Conservation (phyloP, 1,140 invertebrate genomes). For the Papilio aristodemus region DNA sequence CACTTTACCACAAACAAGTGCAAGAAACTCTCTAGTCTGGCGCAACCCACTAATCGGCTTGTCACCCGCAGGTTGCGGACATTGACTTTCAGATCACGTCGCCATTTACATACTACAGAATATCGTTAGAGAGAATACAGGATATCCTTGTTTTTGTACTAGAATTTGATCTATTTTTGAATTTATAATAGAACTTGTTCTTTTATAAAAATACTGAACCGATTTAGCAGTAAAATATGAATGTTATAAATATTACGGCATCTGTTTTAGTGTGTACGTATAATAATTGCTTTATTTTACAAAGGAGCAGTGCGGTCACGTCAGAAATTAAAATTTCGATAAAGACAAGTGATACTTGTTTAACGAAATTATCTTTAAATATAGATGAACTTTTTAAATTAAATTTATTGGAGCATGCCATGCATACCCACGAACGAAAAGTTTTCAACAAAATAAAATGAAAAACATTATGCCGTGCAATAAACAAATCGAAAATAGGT, state of each 20-base stretch:
- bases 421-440: not conserved
- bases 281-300: too few species aligned
- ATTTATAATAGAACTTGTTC: not conserved
- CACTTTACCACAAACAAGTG: not conserved
- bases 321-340: too few species aligned
- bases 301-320: too few species aligned
- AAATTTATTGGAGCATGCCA: not conserved
- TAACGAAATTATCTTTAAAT: not conserved
- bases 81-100: slow-evolving; percentile 28
- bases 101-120: slow-evolving; percentile 28
- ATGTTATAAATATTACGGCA: too few species aligned
- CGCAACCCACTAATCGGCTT: slow-evolving; percentile 25
- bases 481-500: slow-evolving; percentile 15
- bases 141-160: not conserved
- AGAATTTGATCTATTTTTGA: slow-evolving; percentile 2
- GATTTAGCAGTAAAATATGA: too few species aligned
- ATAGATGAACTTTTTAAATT: not conserved
- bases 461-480: slow-evolving; percentile 17
- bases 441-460: slow-evolving; percentile 8
- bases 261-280: too few species aligned
- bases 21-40: slow-evolving; percentile 20
- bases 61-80: slow-evolving; percentile 29
- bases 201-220: not conserved
- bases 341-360: not conserved
- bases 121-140: not conserved